A percentile compares a stretch with the other conserved stretches of the same genome.
Conservation (phyloP, 2,113 vertebrate genomes). For the Hyperoodon ampullatus region DNA sequence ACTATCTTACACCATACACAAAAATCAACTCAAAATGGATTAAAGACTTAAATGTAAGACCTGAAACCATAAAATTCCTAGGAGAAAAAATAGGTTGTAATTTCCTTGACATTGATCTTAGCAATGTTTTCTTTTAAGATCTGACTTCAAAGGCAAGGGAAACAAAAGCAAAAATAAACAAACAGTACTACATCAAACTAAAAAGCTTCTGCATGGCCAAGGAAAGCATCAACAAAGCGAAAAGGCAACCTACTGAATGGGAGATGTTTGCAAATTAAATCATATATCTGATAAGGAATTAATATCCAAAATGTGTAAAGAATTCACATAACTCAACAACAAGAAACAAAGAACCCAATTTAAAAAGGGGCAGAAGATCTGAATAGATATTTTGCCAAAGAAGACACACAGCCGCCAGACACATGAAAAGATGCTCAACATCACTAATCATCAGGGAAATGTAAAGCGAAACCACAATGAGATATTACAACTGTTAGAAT, state of each 20-base stretch:
- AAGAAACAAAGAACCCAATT: not conserved
- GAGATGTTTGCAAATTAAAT: not conserved
- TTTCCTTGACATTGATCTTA: not conserved
- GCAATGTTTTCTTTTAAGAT: not conserved
- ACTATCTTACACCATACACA: not conserved
- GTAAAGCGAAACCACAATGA: not conserved
- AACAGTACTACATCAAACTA: not conserved
- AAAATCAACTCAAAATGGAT: not conserved
- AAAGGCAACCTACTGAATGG: not conserved
- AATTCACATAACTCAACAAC: not conserved
- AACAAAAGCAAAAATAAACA: not conserved
- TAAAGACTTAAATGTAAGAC: not conserved
- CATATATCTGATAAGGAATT: not conserved
- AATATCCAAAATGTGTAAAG: not conserved
- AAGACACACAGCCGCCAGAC: not conserved
- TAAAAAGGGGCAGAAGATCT: not conserved
- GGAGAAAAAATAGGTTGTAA: not conserved
- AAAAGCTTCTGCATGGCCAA: not conserved
- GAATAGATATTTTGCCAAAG: not conserved
- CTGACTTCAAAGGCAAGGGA: not conserved
- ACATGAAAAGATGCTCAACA: not conserved
- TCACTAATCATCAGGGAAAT: not conserved
- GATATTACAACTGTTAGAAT: not conserved
- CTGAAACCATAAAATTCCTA: not conserved
- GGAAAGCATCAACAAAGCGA: not conserved